Evolutionary conservation across 64 coral and sea anemone species (phyloP), one percentile per base, ranked within the genome.

Genomic region (Porites australiensis): DNA sequence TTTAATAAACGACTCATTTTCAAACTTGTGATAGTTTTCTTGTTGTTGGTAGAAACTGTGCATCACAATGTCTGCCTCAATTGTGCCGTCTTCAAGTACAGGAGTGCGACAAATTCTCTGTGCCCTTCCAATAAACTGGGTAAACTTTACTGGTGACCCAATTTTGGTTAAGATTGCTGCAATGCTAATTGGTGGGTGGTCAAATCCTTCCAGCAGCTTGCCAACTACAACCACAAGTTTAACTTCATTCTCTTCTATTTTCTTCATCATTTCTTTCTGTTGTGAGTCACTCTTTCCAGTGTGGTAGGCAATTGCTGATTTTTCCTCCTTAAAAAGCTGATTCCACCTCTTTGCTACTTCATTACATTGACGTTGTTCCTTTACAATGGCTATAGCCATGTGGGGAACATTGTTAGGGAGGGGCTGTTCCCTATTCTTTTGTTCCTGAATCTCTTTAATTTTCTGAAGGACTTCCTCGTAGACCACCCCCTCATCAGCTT

Each of bases 131-230:
- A 94, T 74, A 50, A 94, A 94, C 70, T 89, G 86, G 0, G 27
- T 19, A 94, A 89, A 89, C 44, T 64, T 88, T 0, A 88, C 87
- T 0, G 86, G 79, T 8, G 93, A 94, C 4, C 0, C 2, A 58
- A 89, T 89, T 1, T 48, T 66, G 27, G 68, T 83, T 12, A 72
- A 21, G 61, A 94, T 83, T 0, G 50, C 93, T 0, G 87, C 87
- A 18, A 94, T 89, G 7, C 87, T 89, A 19, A 94, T 82, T 0
- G 87, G 93, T 11, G 79, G 93, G 62, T 94, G 93, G 8, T 94
- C 93, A 55, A 94, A 94, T 0, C 86, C 93, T 19, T 89, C 86
- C 6, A 73, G 93, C 6, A 89, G 79, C 77, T 74, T 94, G 2
- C 19, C n/a, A 4, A 72, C 58, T 3, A 94, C 27, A 0, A 94